Evolutionary conservation across 2,113 vertebrate species (phyloP), one percentile per base, ranked within the genome.

Genomic region (Strix aluco): DNA sequence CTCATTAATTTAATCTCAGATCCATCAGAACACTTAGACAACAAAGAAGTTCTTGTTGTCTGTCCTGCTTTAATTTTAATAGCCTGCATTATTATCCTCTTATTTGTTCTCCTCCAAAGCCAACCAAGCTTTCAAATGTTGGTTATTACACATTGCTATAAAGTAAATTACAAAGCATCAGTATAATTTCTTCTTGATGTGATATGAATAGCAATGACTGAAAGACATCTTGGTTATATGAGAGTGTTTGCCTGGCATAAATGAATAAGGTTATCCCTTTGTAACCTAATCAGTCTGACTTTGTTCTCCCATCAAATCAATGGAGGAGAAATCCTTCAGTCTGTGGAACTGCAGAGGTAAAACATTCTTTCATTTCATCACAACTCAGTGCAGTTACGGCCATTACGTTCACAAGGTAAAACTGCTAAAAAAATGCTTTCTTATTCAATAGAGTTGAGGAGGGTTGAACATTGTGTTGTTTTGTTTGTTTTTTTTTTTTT

Each of bases 401-500:
- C 3, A 9, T 58, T 74, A 38, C 7, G 9, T 23, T 5, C 16
- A 29, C 6, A 26, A 14, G 5, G 13, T 62, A 14, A 91, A 81
- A 63, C 13, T 30, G 13, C 7, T 40, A 42, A 70, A 89, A 80
- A 80, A 16, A 7, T 13, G 0, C 7, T 66, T 77, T 61, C 23
- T 66, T 78, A 0, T 46, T 82, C 26, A 18, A 10, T 8, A 4
- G 1, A 75, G 9, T 6, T 71, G 27, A 51, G 26, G 13, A 23
- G 8, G 5, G 2, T 7, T 44, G 12, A 3, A 4, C 1, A 14
- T 5, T 0, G 0, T 36, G 23, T 20, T 46, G 6, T 32, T 70
- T 58, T 4, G 4, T 47, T 21, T 47, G 17, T 6, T 1, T 5
- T 57, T 42, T 46, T 44, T 61, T 21, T 36, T 36, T n/a, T n/a